Evolutionary conservation across 1,140 invertebrate genomes (phyloP).

Genomic region (Maniola jurtina): DNA sequence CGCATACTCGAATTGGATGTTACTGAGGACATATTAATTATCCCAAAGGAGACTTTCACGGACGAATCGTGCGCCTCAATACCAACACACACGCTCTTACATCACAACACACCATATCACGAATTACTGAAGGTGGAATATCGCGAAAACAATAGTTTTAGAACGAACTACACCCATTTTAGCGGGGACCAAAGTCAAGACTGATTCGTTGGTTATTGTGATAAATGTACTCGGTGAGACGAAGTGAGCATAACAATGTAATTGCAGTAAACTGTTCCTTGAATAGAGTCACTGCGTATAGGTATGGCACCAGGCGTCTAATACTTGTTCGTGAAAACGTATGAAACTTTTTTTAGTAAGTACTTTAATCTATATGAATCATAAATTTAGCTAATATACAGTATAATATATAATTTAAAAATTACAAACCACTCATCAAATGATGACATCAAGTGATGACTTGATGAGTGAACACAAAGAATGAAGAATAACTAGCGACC

Average conservation of each 20-base stretch:
- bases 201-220: conserved; percentile 64
- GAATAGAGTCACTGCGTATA: conserved; percentile 66
- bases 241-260: conserved; percentile 76
- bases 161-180: conserved; percentile 63
- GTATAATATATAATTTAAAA: too few relatives aligned
- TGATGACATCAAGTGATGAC: too few relatives aligned
- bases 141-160: conserved; percentile 37
- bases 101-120: conserved; percentile 61
- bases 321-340: conserved; percentile 20
- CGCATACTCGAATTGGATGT: conserved; percentile 72
- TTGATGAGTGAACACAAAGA: too few relatives aligned
- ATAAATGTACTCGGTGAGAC: conserved; percentile 64
- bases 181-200: conserved; percentile 60
- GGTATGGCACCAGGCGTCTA: conserved; percentile 42
- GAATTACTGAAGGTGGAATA: conserved; percentile 33
- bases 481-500: too few relatives aligned
- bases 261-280: conserved; percentile 75
- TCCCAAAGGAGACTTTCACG: conserved; percentile 31
- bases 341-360: background rate
- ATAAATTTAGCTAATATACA: background rate
- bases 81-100: conserved; percentile 19
- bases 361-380: background rate
- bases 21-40: conserved; percentile 72
- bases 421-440: too few relatives aligned
- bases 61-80: conserved; percentile 27